Evolutionary conservation across 2,888 invertebrate species (phyloP).

Genomic region (Rhingia campestris): DNA sequence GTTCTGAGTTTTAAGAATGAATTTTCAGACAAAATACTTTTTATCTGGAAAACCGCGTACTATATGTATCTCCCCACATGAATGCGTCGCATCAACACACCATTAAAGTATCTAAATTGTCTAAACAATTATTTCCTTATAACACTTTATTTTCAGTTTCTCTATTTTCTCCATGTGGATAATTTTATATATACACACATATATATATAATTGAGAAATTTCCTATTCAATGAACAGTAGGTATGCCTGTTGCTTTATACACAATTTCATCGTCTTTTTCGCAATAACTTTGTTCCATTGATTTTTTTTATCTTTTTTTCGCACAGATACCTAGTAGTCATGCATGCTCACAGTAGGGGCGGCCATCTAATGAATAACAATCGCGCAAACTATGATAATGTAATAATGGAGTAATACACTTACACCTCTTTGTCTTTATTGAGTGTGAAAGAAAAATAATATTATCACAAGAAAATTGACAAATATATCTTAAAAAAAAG

Average conservation of each 20-base stretch:
- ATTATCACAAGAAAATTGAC: not conserved
- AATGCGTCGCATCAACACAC: not conserved
- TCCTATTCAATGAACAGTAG: conserved; percentile 31
- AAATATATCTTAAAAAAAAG: not conserved
- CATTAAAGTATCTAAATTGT: conserved; percentile 5
- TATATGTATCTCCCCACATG: not conserved
- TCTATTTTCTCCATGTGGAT: not conserved
- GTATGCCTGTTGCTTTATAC: not conserved
- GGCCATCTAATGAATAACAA: conserved; percentile 37
- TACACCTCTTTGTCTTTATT: not conserved
- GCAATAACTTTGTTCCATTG: conserved; percentile 39
- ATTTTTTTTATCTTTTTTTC: conserved; percentile 26
- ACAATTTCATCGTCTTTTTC: conserved; percentile 12
- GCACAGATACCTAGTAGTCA: conserved; percentile 8
- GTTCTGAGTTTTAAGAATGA: too few species aligned
- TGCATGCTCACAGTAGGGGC: conserved; percentile 22
- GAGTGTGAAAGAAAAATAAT: not conserved
- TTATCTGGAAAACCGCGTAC: not conserved
- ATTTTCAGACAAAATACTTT: not conserved
- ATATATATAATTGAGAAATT: not conserved
- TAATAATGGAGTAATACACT: conserved; percentile 24
- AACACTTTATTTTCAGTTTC: conserved; percentile 6
- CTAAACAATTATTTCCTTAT: conserved; percentile 13
- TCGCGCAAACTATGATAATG: conserved; percentile 44
- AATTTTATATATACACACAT: conserved; percentile 5